Evolutionary conservation across 2,113 vertebrate species (phyloP).

Genomic region (Mandrillus leucophaeus): DNA sequence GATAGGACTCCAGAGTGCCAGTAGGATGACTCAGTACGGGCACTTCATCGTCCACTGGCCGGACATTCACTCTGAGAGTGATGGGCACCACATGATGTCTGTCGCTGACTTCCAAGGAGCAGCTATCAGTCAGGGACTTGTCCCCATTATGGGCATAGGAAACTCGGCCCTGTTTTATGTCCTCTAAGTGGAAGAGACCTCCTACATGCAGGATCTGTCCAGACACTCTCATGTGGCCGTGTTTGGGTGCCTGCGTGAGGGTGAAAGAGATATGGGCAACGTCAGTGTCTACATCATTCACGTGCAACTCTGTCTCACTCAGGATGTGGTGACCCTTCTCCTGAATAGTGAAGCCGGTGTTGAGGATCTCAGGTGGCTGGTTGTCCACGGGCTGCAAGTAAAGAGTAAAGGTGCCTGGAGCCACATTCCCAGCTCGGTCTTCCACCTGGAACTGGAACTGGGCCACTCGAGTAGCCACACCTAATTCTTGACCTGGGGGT

Average conservation of each 20-base stretch:
- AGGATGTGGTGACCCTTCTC: slow-evolving; percentile 90
- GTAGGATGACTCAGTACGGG: slow-evolving; percentile 87
- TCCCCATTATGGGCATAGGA: slow-evolving; percentile 91
- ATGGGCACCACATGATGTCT: slow-evolving; percentile 93
- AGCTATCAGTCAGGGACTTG: slow-evolving; percentile 87
- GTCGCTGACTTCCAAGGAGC: slow-evolving; percentile 94
- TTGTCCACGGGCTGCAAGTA: slow-evolving; percentile 95
- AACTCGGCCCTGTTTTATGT: slow-evolving; percentile 90
- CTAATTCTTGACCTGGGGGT: slow-evolving; percentile 93
- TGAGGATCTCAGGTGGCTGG: slow-evolving; percentile 94
- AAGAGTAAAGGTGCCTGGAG: slow-evolving; percentile 90
- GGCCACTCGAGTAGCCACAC: slow-evolving; percentile 92
- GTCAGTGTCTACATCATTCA: slow-evolving; percentile 92
- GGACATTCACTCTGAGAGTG: slow-evolving; percentile 90
- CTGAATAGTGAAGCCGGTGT: slow-evolving; percentile 91
- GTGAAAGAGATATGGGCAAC: slow-evolving; percentile 89
- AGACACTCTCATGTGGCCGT: slow-evolving; percentile 88
- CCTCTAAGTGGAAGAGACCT: slow-evolving; percentile 87
- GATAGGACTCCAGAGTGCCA: slow-evolving; percentile 92
- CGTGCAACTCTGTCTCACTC: slow-evolving; percentile 88
- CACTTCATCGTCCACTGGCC: slow-evolving; percentile 89
- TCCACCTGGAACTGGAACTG: slow-evolving; percentile 94
- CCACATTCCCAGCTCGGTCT: slow-evolving; percentile 90
- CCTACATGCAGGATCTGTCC: slow-evolving; percentile 87
- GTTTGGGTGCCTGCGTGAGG: slow-evolving; percentile 88